A percentile compares a stretch with the other conserved stretches of the same genome.
Evolutionary conservation across 2,113 vertebrate genomes (phyloP).

Genomic region (Rafetus swinhoei): DNA sequence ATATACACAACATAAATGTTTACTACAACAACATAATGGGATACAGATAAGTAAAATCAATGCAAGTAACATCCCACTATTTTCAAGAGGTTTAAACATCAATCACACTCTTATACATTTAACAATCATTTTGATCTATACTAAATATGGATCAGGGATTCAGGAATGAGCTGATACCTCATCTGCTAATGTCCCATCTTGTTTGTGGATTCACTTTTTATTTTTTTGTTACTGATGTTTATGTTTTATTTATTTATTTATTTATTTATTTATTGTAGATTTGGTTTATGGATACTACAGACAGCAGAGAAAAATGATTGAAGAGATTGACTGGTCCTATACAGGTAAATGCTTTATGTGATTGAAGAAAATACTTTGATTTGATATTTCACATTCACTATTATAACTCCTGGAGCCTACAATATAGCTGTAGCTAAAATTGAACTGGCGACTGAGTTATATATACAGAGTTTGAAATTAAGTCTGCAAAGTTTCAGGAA

Average conservation of each 20-base stretch:
- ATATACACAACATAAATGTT: no score
- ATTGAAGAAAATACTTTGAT: not conserved
- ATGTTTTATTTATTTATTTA: conserved; percentile 77
- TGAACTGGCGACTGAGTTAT: not conserved
- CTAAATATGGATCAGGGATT: not conserved
- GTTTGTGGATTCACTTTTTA: not conserved
- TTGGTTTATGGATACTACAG: conserved; percentile 88
- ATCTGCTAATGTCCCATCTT: not conserved
- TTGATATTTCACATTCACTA: not conserved
- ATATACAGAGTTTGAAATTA: not conserved
- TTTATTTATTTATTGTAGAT: conserved; percentile 79
- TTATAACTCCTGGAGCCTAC: not conserved
- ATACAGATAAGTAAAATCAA: no score
- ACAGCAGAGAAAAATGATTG: conserved; percentile 91
- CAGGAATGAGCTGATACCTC: no score
- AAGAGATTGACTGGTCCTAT: conserved; percentile 97
- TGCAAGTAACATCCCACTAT: no score
- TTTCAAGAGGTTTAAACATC: no score
- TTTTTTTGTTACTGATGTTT: not conserved
- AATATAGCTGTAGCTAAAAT: not conserved
- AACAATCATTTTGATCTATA: not conserved
- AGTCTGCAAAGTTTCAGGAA: not conserved
- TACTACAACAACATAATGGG: no score
- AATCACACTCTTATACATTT: no score
- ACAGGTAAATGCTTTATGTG: conserved; percentile 81